A percentile compares a stretch with the other conserved stretches of the same genome.
These are phyloP conservation scores for Acanthurus leucopareius DNA, from an alignment of 2,797 vertebrate species.

Conservation along the genomic window DNA sequence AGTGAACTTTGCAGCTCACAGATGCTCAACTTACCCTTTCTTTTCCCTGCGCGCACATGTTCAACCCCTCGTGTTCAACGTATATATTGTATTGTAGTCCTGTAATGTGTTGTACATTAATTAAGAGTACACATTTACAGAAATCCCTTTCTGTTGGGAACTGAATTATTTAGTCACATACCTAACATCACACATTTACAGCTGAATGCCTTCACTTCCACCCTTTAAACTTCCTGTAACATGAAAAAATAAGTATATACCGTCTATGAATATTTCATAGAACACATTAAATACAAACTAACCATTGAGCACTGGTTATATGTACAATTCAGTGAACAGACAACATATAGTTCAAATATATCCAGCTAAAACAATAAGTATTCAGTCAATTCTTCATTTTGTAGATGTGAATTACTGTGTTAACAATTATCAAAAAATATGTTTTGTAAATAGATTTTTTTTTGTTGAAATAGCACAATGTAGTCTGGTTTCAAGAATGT, in stretches of 20 bases:
- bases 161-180: slow-evolving; percentile 54
- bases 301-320: background rate
- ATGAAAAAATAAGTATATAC: slow-evolving; percentile 3
- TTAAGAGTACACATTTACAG: slow-evolving; percentile 24
- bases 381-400: background rate
- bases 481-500: background rate
- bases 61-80: background rate
- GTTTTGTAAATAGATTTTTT: too few species aligned
- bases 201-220: slow-evolving; percentile 16
- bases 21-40: background rate
- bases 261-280: slow-evolving; percentile 45
- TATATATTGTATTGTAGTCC: background rate
- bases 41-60: background rate
- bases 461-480: background rate
- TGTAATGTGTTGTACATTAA: slow-evolving; percentile 1
- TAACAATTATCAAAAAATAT: background rate
- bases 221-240: slow-evolving; percentile 6
- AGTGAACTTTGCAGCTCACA: background rate
- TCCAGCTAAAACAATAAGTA: background rate
- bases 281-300: slow-evolving; percentile 25
- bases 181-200: slow-evolving; percentile 7
- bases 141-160: background rate
- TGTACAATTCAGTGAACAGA: background rate
- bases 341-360: background rate
- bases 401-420: background rate